phyloP scores from a whole-genome alignment of 2,113 vertebrate species.

The Murina feae region DNA sequence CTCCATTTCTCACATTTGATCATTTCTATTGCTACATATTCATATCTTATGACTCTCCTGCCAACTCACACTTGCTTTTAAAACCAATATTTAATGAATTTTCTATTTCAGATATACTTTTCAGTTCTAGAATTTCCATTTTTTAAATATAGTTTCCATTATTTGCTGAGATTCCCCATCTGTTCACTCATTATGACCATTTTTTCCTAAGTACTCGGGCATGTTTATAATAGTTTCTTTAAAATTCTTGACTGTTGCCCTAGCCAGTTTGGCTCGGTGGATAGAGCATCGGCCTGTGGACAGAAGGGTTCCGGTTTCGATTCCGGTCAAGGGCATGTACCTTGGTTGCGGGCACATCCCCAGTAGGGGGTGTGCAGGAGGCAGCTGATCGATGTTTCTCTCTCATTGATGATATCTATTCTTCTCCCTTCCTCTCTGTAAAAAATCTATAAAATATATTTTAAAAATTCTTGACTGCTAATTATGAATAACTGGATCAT shows the following conservation, averaged over 20 bases:
- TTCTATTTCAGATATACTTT: conserved; percentile 64
- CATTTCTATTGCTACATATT: neutral
- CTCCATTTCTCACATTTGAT: neutral
- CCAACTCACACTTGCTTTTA: conserved; percentile 43
- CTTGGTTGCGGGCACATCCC: no score
- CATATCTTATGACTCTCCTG: conserved; percentile 14
- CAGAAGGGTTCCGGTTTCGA: no score
- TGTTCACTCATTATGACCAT: conserved; percentile 49
- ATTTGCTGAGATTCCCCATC: conserved; percentile 47
- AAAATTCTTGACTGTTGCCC: neutral
- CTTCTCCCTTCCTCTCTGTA: no score
- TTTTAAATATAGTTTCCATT: conserved; percentile 41
- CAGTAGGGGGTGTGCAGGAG: no score
- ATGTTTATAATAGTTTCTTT: conserved; percentile 26
- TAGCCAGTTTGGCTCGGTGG: no score
- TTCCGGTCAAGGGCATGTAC: no score
- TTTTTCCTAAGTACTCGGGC: neutral
- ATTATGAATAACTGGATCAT: conserved; percentile 3
- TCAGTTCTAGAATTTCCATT: conserved; percentile 55
- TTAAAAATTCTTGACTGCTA: conserved; percentile 16
- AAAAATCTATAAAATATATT: no score
- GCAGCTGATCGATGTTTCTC: no score
- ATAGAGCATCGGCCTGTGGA: no score
- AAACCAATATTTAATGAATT: conserved; percentile 43
- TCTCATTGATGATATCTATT: no score